Evolutionary conservation across 2,113 vertebrate genomes (phyloP).

Genomic region (Paramormyrops kingsleyae): DNA sequence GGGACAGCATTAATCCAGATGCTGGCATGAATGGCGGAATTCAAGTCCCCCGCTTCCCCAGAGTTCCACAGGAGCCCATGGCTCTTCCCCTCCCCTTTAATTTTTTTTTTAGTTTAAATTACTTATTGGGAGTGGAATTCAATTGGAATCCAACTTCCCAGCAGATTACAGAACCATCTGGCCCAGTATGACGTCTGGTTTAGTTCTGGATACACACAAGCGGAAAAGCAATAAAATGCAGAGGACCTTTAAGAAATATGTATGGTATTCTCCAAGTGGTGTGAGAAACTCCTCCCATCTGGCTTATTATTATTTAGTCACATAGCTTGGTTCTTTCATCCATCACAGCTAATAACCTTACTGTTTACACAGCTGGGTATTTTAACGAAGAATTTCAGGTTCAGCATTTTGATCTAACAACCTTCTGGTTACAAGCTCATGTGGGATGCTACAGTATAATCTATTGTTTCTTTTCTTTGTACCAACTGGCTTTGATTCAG

Average conservation of each 20-base stretch:
- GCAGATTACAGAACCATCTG: constrained; percentile 33
- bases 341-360: not conserved
- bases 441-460: not conserved
- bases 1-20: constrained; percentile 29
- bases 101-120: not conserved
- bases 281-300: not conserved
- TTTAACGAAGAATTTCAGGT: not conserved
- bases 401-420: not conserved
- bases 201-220: constrained; percentile 41
- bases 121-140: constrained; percentile 16
- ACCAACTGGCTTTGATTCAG: not conserved
- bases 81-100: not conserved
- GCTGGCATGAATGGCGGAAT: constrained; percentile 9
- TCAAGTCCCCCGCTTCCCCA: not conserved
- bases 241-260: constrained; percentile 50
- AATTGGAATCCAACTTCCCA: constrained; percentile 9
- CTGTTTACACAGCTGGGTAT: not conserved
- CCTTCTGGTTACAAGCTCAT: not conserved
- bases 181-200: constrained; percentile 42
- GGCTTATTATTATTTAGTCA: not conserved
- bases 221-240: constrained; percentile 49
- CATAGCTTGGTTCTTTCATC: not conserved
- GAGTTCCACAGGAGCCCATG: not conserved
- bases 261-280: constrained; percentile 35
- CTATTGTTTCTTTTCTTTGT: not conserved